phyloP scores from a whole-genome alignment of 92 coral and sea anemone genomes.

The Umimayanthus chanpuru region DNA sequence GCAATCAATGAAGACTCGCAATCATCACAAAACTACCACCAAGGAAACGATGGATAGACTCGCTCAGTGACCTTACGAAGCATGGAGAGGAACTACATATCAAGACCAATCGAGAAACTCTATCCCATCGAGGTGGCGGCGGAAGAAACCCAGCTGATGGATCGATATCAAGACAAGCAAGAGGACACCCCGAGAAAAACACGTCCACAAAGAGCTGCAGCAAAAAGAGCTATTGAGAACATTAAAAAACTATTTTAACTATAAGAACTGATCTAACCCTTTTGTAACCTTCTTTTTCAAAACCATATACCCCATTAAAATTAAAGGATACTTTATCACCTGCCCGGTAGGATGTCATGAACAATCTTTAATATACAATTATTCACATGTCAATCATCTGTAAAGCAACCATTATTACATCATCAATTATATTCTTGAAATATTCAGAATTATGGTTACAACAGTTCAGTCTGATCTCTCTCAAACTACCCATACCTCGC shows the following conservation, averaged over 20 bases:
- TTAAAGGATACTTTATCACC: neutral
- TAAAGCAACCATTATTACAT: no score
- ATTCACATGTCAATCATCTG: no score
- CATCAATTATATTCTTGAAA: no score
- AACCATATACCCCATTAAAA: neutral
- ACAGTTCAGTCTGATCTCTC: no score
- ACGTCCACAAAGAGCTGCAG: slow-evolving; percentile 27
- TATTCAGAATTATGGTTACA: no score
- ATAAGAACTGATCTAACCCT: neutral
- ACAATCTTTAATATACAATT: no score
- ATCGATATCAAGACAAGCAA: neutral
- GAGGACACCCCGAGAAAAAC: slow-evolving; percentile 14
- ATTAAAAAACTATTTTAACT: slow-evolving; percentile 33
- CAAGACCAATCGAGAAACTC: slow-evolving; percentile 42
- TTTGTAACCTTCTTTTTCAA: neutral
- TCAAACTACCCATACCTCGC: no score
- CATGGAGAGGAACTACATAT: slow-evolving; percentile 5
- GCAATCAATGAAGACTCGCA: slow-evolving; percentile 35
- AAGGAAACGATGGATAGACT: slow-evolving; percentile 8
- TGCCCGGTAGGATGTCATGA: slow-evolving; percentile 12
- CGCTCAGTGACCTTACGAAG: slow-evolving; percentile 17
- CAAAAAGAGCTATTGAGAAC: slow-evolving; percentile 18
- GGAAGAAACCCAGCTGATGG: neutral
- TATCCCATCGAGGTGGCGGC: slow-evolving; percentile 38
- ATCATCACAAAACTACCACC: slow-evolving; percentile 8